phyloP scores from a whole-genome alignment of 2,888 invertebrate species.

The Saturnia japonica region DNA sequence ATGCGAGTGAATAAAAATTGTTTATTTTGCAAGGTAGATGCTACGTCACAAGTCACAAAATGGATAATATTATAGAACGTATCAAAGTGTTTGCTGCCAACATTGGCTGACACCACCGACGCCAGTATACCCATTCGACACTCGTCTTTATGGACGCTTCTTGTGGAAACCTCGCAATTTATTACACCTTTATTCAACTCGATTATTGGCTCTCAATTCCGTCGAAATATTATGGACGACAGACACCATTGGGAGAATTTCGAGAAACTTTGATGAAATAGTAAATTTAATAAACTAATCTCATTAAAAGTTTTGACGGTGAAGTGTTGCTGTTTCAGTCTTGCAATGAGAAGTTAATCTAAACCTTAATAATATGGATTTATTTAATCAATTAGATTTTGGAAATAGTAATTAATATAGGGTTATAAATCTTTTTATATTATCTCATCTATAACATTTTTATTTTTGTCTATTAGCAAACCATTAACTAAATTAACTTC shows the following conservation, averaged over 20 bases:
- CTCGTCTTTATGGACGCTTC: constrained; percentile 25
- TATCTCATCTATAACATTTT: too few species aligned
- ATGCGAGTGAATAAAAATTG: neutral
- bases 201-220: constrained; percentile 7
- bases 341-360: neutral
- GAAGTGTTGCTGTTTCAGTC: neutral
- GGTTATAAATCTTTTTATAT: too few species aligned
- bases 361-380: neutral
- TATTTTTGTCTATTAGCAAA: too few species aligned
- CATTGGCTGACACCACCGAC: neutral
- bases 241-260: neutral
- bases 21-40: neutral
- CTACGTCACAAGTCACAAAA: neutral
- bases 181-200: constrained; percentile 11
- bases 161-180: constrained; percentile 17
- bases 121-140: constrained; percentile 9
- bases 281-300: neutral
- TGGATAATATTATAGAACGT: neutral
- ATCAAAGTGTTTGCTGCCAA: neutral
- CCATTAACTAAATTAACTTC: too few species aligned
- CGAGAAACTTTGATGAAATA: neutral
- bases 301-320: neutral
- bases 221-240: constrained; percentile 4
- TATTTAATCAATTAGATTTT: too few species aligned
- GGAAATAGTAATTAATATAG: too few species aligned